These are phyloP conservation scores for Lithophane ornitopus DNA, from an alignment of 2,888 invertebrate genomes.

Conservation along the genomic window DNA sequence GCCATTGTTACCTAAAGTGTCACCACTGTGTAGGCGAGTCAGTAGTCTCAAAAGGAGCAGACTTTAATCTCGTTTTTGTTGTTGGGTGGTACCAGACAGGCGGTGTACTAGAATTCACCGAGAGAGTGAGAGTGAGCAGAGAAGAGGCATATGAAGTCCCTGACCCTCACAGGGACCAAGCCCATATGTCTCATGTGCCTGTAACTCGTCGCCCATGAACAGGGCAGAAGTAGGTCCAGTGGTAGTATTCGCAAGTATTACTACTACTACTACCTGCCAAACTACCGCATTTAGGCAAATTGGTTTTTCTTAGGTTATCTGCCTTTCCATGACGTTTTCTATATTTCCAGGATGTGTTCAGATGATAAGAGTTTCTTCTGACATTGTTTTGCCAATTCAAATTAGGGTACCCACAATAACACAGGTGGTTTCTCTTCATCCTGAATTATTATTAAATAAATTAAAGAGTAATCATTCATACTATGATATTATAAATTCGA, in stretches of 20 bases:
- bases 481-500: no score
- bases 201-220: background rate
- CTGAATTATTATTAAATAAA: background rate
- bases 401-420: background rate
- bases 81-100: background rate
- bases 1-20: slow-evolving; percentile 45
- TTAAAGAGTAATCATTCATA: background rate
- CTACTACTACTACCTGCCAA: background rate
- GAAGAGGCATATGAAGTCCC: background rate
- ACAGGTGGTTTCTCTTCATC: background rate
- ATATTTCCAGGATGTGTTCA: background rate
- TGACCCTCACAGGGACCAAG: background rate
- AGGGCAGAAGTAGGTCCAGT: background rate
- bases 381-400: background rate
- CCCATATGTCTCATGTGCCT: background rate
- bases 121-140: background rate
- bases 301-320: background rate
- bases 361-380: background rate
- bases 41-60: slow-evolving; percentile 18
- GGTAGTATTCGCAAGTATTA: background rate
- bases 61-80: background rate
- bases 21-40: background rate
- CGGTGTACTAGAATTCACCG: background rate
- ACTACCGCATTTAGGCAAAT: background rate
- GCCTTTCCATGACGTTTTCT: background rate